Base-by-base conservation (phyloP, 2,113 vertebrate species). In the Acrocephalus arundinaceus region DNA sequence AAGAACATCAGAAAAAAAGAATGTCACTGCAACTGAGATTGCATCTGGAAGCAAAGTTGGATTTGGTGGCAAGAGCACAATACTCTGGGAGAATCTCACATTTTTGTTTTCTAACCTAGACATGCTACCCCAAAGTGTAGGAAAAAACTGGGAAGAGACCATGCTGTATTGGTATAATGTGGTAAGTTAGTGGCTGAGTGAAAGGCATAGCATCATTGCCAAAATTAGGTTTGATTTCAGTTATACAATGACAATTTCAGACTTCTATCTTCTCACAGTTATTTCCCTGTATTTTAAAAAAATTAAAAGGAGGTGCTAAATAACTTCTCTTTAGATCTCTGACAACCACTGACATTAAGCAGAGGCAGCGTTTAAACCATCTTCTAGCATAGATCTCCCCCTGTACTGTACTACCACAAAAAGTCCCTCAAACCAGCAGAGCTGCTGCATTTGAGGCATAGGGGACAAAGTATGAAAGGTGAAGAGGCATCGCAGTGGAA, bases 401-500 rank as follows among this genome's bases (percentile, higher is more conserved):
- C 22, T 67, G 35, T 41, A 28, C 59, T 25, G 12, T 37, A 41
- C 22, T 37, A 46, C 33, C 39, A 52, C 41, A 58, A 16, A 8
- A 72, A 57, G 46, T 9, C 41, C 49, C 70, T 79, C 62, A 58
- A 45, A 75, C 15, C n/a, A 75, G 52, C 45, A 87, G 27, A 65
- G 71, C 18, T 7, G 6, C 55, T 12, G 25, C 22, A 15, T 51
- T 49, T 35, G 58, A 73, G 46, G 23, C 1, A 0, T 1, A 43
- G 30, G 11, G 48, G 27, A 72, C 2, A 18, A 55, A 67, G 48
- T 2, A 0, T 0, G 0, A 81, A 45, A 1, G 1, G 14, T 1
- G 2, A 70, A 66, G 73, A 79, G 37, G 43, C 52, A 37, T 7
- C 0, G 0, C 63, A 51, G 57, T 14, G 63, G 58, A 66, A 73